Base-by-base conservation (phyloP, 2,797 vertebrate genomes). In the Melanotaenia pygmaea region DNA sequence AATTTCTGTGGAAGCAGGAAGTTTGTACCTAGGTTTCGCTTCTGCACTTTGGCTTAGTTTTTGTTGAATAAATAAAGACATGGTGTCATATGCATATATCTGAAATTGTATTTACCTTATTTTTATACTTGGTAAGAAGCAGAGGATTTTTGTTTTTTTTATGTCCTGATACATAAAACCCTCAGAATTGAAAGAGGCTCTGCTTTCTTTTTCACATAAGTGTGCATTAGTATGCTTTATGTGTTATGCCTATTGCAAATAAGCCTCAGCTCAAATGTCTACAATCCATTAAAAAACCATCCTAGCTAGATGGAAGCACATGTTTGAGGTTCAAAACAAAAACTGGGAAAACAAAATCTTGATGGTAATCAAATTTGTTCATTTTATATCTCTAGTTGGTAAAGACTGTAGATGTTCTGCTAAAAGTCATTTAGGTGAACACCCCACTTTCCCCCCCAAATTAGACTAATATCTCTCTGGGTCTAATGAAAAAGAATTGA, bases 401-500 rank as follows among this genome's bases (percentile, higher is more conserved):
- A 8, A 54, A 60, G 35, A 32, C 22, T 20, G 10, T 5, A 6
- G 5, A 24, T 40, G 24, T 3, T 62, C 38, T 43, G 20, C 32
- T 54, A 12, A 34, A 26, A 37, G 32, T 8, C 22, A 50, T 34
- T 11, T 47, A 4, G 38, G 13, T 40, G 38, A 13, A 40, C 16
- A 12, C 10, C 38, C 26, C n/a, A 2, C 13, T 14, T 40, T 43
- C n/a, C 56, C 45, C 56, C 28, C 53, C 6, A 38, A 28, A 58
- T 45, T 32, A 60, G 32, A 66, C 54, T 0, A 67, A 58, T 22
- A 38, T 59, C 24, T 65, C 30, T 65, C 43, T 35, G 20, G 40
- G 50, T 16, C 16, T 22, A 22, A 72, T 60, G 45, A 59, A 54
- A 70, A 77, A 81, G 56, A 38, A 67, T 10, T 45, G 40, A n/a